These are phyloP conservation scores for Thaleichthys pacificus DNA, from an alignment of 2,797 vertebrate species.

Conservation along the genomic window DNA sequence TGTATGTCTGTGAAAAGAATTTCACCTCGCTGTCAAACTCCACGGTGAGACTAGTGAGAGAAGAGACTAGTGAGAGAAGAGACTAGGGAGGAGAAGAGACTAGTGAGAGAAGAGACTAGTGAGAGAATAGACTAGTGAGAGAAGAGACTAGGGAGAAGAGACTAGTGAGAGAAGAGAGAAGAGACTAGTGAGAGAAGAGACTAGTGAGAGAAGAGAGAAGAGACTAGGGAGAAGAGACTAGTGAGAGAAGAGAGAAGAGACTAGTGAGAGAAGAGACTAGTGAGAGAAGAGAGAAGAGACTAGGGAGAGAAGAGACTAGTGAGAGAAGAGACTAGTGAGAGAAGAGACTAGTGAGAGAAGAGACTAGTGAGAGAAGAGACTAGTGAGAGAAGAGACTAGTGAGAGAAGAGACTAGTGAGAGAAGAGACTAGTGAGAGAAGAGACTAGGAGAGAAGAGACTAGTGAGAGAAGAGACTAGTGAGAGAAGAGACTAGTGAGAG, in stretches of 20 bases:
- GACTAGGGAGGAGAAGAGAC: too few relatives aligned
- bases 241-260: background rate
- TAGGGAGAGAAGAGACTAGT: background rate
- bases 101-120: background rate
- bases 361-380: background rate
- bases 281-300: too few relatives aligned
- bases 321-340: background rate
- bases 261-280: background rate
- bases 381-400: too few relatives aligned
- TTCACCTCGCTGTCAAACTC: too few relatives aligned
- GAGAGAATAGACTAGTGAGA: background rate
- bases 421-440: conserved; percentile 1
- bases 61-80: conserved; percentile 9
- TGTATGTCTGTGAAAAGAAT: too few relatives aligned
- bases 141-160: background rate
- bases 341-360: conserved; percentile 3
- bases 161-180: background rate
- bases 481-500: background rate
- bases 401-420: conserved; percentile 7
- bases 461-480: background rate
- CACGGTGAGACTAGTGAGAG: background rate
- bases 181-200: background rate
- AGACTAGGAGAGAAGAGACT: too few relatives aligned
- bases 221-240: too few relatives aligned
- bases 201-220: conserved; percentile 2